Conservation (phyloP, 2,888 invertebrate genomes). For the Halocaridina rubra region DNA sequence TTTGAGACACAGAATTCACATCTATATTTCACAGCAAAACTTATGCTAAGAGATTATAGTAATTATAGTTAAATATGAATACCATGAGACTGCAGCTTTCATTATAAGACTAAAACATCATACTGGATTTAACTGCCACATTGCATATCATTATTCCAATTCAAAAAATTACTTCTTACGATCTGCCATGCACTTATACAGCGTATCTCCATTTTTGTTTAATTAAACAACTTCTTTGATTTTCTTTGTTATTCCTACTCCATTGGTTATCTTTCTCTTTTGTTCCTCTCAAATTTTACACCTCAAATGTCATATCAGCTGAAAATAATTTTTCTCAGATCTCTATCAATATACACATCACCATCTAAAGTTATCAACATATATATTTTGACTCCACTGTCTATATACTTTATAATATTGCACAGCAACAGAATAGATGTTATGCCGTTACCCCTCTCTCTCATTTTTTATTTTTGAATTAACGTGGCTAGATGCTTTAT, state of each 20-base stretch:
- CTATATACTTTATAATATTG: constrained; percentile 19
- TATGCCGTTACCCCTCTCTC: constrained; percentile 9
- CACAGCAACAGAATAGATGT: constrained; percentile 41
- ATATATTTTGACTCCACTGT: constrained; percentile 47
- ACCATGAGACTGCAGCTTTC: not conserved
- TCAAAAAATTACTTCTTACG: not conserved
- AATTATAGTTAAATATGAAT: no score
- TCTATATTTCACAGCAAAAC: constrained; percentile 4
- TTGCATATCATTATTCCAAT: not conserved
- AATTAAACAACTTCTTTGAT: not conserved
- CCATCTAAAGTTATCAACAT: no score
- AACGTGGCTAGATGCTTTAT: no score
- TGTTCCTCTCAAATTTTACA: not conserved
- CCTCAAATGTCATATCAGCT: not conserved
- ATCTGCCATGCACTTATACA: not conserved
- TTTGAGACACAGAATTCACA: not conserved
- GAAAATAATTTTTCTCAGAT: constrained; percentile 13
- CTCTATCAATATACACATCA: no score
- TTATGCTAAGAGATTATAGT: no score
- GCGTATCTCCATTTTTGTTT: not conserved
- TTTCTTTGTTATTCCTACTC: not conserved
- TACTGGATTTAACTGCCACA: constrained; percentile 5
- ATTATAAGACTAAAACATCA: not conserved
- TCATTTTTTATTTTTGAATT: no score
- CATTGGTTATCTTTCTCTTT: constrained; percentile 4